A percentile compares a stretch with the other conserved stretches of the same genome.
Conservation (phyloP, 35 echinoderm and acorn worm genomes). For the Patiria miniata region DNA sequence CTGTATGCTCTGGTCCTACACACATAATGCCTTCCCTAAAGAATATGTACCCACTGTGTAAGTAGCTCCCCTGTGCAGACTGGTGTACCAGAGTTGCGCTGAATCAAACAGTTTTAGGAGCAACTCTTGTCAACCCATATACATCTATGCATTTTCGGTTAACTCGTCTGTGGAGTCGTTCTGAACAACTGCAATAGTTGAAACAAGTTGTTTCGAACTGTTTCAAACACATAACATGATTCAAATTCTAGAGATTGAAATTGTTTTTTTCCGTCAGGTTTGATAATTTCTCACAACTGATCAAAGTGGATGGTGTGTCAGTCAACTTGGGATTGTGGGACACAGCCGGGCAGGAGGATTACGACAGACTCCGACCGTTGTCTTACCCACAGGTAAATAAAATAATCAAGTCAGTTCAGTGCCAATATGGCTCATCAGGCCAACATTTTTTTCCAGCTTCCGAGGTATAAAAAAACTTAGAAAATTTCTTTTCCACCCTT, state of each 20-base stretch:
- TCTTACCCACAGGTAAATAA: conserved; percentile 91
- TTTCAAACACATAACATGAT: no score
- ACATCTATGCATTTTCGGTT: no score
- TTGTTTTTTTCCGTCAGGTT: conserved; percentile 49
- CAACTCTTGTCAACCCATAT: no score
- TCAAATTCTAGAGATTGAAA: no score
- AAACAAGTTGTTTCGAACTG: no score
- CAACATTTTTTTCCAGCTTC: not conserved
- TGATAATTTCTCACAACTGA: conserved; percentile 89
- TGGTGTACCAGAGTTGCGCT: no score
- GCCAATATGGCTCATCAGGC: no score
- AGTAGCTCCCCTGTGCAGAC: no score
- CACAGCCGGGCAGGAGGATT: conserved; percentile 96
- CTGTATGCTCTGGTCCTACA: conserved; percentile 98
- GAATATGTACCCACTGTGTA: conserved; percentile 99
- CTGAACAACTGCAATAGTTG: no score
- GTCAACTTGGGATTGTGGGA: conserved; percentile 95
- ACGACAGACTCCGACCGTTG: conserved; percentile 93
- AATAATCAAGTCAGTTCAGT: not conserved
- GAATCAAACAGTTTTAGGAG: no score
- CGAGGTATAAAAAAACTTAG: not conserved
- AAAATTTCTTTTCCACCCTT: no score
- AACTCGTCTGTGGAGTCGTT: no score
- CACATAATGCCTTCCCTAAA: conserved; percentile 94
- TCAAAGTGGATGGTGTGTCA: conserved; percentile 66